A percentile compares a stretch with the other conserved stretches of the same genome.
These are phyloP conservation scores for Eulemur albifrons DNA, from an alignment of 2,797 vertebrate genomes.

Conservation along the genomic window DNA sequence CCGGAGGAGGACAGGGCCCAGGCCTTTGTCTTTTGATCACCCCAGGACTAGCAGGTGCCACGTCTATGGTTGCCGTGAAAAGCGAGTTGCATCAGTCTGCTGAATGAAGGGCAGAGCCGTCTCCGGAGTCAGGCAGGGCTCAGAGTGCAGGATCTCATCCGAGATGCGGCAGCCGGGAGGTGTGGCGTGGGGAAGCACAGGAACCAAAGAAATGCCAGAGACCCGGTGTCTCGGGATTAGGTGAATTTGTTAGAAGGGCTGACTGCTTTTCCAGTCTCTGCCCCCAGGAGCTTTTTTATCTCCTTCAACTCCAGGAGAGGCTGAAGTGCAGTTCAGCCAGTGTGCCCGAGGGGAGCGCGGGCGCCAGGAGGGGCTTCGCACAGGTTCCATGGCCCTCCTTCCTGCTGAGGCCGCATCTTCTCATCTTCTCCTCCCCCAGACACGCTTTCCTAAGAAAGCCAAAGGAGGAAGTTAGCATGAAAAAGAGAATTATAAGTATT, in stretches of 20 bases:
- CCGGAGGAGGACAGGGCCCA: neutral
- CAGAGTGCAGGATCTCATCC: neutral
- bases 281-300: neutral
- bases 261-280: neutral
- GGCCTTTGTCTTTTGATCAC: neutral
- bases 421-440: neutral
- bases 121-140: accelerated
- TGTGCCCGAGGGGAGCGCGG: neutral
- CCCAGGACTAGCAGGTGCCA: neutral
- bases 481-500: conserved; percentile 36
- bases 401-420: neutral
- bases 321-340: neutral
- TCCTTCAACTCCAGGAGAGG: conserved; percentile 3
- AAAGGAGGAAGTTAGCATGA: conserved; percentile 52
- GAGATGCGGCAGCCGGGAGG: neutral
- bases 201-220: neutral
- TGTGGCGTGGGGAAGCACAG: neutral
- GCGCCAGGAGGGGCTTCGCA: neutral
- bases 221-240: conserved; percentile 23
- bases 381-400: neutral
- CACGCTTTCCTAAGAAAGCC: conserved; percentile 36
- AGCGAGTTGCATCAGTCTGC: neutral
- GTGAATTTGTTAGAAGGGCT: neutral
- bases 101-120: neutral
- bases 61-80: neutral